Evolutionary conservation across 2,888 invertebrate genomes (phyloP).

Genomic region (Melipona beecheii): DNA sequence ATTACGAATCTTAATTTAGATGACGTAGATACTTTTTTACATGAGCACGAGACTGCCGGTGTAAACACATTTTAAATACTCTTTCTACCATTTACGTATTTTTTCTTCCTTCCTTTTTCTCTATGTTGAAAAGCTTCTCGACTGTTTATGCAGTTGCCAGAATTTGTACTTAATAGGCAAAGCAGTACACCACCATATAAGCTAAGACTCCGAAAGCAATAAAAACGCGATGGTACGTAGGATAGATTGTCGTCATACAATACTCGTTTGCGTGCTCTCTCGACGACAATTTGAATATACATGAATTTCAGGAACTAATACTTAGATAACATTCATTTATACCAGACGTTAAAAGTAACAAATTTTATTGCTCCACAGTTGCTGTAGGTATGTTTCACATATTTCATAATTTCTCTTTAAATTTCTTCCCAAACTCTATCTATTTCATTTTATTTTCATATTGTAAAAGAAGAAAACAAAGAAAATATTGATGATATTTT

Average conservation of each 20-base stretch:
- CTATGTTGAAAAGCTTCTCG: constrained; percentile 52
- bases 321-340: constrained; percentile 66
- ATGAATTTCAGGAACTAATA: constrained; percentile 73
- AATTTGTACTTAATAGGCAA: constrained; percentile 70
- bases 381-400: constrained; percentile 51
- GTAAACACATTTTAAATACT: constrained; percentile 60
- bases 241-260: constrained; percentile 62
- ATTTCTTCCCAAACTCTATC: constrained; percentile 18
- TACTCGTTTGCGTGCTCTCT: constrained; percentile 73
- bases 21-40: constrained; percentile 51
- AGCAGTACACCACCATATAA: constrained; percentile 65
- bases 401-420: background rate
- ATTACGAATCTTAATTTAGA: constrained; percentile 68
- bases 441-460: constrained; percentile 6
- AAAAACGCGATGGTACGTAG: constrained; percentile 61
- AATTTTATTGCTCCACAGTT: constrained; percentile 76
- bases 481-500: constrained; percentile 4
- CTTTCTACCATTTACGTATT: constrained; percentile 57
- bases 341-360: constrained; percentile 72
- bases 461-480: background rate
- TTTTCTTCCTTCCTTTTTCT: constrained; percentile 8
- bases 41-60: constrained; percentile 61
- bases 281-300: constrained; percentile 67
- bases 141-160: constrained; percentile 39
- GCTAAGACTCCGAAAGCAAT: constrained; percentile 70